Percentiles rank a stretch among this genome's conserved stretches.
These are phyloP conservation scores for Lucilia sericata DNA, from an alignment of 1,140 invertebrate genomes.

Conservation along the genomic window DNA sequence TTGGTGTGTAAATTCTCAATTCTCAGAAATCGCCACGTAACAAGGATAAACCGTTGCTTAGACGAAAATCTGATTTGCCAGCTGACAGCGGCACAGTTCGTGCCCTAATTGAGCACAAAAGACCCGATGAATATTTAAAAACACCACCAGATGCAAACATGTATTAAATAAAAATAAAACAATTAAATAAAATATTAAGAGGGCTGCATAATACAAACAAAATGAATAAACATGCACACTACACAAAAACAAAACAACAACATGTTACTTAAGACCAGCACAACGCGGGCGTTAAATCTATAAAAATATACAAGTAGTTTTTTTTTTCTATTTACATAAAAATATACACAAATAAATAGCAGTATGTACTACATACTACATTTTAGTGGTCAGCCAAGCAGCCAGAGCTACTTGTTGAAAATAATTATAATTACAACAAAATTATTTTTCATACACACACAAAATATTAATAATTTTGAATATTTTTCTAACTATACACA, in stretches of 20 bases:
- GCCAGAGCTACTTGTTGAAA: background rate
- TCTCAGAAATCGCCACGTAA: slow-evolving; percentile 68
- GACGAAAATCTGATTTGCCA: slow-evolving; percentile 94
- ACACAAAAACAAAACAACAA: slow-evolving; percentile 18
- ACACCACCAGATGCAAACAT: slow-evolving; percentile 78
- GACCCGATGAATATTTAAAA: slow-evolving; percentile 83
- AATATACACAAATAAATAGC: background rate
- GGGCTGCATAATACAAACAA: background rate
- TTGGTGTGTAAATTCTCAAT: slow-evolving; percentile 49
- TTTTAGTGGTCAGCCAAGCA: background rate
- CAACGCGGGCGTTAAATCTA: slow-evolving; percentile 34
- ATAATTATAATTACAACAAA: background rate
- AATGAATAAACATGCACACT: background rate
- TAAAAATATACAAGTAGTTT: background rate
- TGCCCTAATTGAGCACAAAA: slow-evolving; percentile 91
- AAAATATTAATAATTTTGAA: no score
- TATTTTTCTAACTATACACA: no score
- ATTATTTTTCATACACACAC: background rate
- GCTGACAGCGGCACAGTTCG: slow-evolving; percentile 90
- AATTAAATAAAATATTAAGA: slow-evolving; percentile 1
- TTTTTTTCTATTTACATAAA: background rate
- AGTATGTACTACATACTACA: no score
- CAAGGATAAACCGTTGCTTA: slow-evolving; percentile 87
- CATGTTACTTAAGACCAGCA: background rate
- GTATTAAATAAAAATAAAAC: slow-evolving; percentile 49